These are phyloP conservation scores for Hydrophis major DNA, from an alignment of 2,797 vertebrate species.

Conservation along the genomic window DNA sequence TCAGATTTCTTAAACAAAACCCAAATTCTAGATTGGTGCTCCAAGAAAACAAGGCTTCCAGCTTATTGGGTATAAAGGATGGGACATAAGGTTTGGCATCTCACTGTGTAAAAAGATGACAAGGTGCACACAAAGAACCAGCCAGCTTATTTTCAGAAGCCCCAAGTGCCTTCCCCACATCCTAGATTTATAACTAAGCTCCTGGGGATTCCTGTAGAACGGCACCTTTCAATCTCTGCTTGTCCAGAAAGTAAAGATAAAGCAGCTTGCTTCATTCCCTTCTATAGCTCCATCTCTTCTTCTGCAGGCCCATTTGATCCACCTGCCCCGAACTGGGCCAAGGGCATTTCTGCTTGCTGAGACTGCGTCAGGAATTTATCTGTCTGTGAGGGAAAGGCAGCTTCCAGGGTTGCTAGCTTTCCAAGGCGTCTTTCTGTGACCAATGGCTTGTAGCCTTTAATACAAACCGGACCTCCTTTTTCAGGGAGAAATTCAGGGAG, in stretches of 20 bases:
- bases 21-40: slow-evolving; percentile 7
- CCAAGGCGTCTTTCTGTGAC: slow-evolving; percentile 52
- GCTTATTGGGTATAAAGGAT: slow-evolving; percentile 43
- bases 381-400: slow-evolving; percentile 65
- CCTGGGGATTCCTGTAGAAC: neutral
- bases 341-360: slow-evolving; percentile 59
- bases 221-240: neutral
- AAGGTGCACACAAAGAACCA: neutral
- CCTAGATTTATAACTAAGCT: neutral
- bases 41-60: slow-evolving; percentile 30
- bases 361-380: slow-evolving; percentile 57
- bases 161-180: neutral
- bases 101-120: neutral
- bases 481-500: slow-evolving; percentile 75
- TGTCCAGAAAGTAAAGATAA: neutral
- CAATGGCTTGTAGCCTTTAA: slow-evolving; percentile 60
- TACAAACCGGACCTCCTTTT: slow-evolving; percentile 65
- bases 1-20: neutral
- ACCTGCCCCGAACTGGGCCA: slow-evolving; percentile 42
- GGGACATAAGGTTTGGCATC: neutral
- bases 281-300: slow-evolving; percentile 77
- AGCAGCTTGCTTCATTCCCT: slow-evolving; percentile 30
- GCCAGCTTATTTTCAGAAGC: slow-evolving; percentile 9
- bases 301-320: slow-evolving; percentile 63
- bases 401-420: slow-evolving; percentile 43